These are phyloP conservation scores for Augiades crinisus DNA, from an alignment of 2,888 invertebrate species.

Conservation along the genomic window DNA sequence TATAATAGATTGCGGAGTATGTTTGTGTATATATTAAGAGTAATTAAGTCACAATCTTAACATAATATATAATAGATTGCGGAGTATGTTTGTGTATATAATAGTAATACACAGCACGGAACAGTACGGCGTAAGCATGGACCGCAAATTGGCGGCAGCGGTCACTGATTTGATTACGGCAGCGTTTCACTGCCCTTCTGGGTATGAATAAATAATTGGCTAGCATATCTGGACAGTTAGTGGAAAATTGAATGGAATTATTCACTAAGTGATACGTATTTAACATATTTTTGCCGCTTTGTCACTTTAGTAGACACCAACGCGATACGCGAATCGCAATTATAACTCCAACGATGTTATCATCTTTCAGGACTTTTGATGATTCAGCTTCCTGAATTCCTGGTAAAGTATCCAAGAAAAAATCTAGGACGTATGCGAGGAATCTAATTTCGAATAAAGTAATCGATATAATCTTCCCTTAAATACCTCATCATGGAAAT, in stretches of 20 bases:
- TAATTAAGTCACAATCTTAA: neutral
- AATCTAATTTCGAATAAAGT: too few species aligned
- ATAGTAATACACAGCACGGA: neutral
- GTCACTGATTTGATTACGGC: slow-evolving; percentile 45
- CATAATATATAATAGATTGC: neutral
- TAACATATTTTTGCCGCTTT: too few species aligned
- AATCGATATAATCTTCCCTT: too few species aligned
- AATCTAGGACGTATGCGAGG: too few species aligned
- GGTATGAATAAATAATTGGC: slow-evolving; percentile 18
- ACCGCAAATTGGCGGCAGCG: slow-evolving; percentile 42
- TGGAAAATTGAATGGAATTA: slow-evolving; percentile 9
- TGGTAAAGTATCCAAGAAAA: too few species aligned
- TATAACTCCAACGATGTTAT: too few species aligned
- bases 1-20: neutral
- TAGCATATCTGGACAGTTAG: slow-evolving; percentile 5
- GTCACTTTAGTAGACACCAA: too few species aligned
- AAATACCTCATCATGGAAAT: too few species aligned
- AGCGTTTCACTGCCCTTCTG: slow-evolving; percentile 29
- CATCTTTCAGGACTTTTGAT: too few species aligned
- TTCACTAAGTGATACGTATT: neutral
- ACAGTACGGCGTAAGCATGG: slow-evolving; percentile 27
- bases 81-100: neutral
- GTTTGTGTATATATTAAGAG: neutral
- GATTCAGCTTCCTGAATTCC: too few species aligned
- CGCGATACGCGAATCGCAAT: too few species aligned